phyloP scores from a whole-genome alignment of 2,797 vertebrate genomes.

The Sphaeramia orbicularis region DNA sequence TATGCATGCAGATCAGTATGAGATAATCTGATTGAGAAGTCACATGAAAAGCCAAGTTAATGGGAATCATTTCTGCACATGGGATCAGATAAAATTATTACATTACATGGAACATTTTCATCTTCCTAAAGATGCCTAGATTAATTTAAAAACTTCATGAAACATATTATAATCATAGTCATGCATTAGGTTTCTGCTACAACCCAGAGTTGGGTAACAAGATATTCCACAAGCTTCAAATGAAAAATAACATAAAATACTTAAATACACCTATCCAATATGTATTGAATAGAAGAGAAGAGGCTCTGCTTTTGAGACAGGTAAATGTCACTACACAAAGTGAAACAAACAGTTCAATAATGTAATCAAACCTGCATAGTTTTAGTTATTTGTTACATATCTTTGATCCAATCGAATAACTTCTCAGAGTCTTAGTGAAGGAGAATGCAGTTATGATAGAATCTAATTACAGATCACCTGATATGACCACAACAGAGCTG shows the following conservation, averaged over 20 bases:
- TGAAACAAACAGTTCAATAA: not conserved
- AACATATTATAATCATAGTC: conserved; percentile 29
- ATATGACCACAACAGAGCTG: conserved; percentile 16
- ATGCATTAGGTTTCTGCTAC: conserved; percentile 6
- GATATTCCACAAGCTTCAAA: not conserved
- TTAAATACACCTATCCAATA: not conserved
- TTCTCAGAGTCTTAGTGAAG: not conserved
- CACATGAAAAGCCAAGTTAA: not conserved
- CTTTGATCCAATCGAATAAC: not conserved
- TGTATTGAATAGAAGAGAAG: not conserved
- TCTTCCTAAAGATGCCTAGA: not conserved
- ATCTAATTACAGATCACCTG: conserved; percentile 42
- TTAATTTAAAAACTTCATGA: conserved; percentile 16
- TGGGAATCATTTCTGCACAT: conserved; percentile 8
- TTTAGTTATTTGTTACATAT: not conserved
- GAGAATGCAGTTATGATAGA: conserved; percentile 25
- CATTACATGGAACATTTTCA: not conserved
- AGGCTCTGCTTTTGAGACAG: too few relatives aligned
- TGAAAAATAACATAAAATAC: not conserved
- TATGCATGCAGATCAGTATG: not conserved
- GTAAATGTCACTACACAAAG: too few relatives aligned
- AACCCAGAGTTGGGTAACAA: not conserved
- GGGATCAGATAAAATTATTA: conserved; percentile 1
- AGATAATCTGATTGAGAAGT: conserved; percentile 5
- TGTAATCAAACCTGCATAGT: not conserved